Percentiles rank a stretch among this genome's conserved stretches.
These are phyloP conservation scores for Anabas testudineus DNA, from an alignment of 2,797 vertebrate species.

Conservation along the genomic window DNA sequence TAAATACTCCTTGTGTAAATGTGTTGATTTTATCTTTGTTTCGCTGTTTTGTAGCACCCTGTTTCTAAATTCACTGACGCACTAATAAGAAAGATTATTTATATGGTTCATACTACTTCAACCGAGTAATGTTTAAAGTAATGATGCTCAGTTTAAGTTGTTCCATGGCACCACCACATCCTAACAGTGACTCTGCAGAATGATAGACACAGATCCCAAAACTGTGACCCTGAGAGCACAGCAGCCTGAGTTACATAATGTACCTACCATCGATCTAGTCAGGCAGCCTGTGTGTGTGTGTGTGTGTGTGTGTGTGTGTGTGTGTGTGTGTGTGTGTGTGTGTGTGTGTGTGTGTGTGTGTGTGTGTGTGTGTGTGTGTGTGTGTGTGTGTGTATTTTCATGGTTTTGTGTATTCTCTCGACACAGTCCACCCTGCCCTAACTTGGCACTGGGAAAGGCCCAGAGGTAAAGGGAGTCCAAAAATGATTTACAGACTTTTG, in stretches of 20 bases:
- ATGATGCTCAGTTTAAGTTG: slow-evolving; percentile 13
- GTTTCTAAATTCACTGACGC: neutral
- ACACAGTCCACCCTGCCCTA: slow-evolving; percentile 5
- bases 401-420: slow-evolving; percentile 47
- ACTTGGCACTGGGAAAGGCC: neutral
- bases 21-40: neutral
- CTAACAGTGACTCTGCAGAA: slow-evolving; percentile 1
- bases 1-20: neutral
- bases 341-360: slow-evolving; percentile 5
- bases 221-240: slow-evolving; percentile 1
- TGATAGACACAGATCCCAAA: slow-evolving; percentile 18
- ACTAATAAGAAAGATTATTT: neutral
- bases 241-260: slow-evolving; percentile 37
- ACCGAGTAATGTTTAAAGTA: neutral
- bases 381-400: slow-evolving; percentile 22
- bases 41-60: neutral
- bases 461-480: neutral
- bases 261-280: slow-evolving; percentile 28
- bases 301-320: slow-evolving; percentile 17
- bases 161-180: slow-evolving; percentile 27
- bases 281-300: slow-evolving; percentile 10
- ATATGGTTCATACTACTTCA: neutral
- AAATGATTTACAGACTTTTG: neutral
- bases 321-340: slow-evolving; percentile 2
- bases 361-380: slow-evolving; percentile 14